A percentile compares a stretch with the other conserved stretches of the same genome.
phyloP scores from a whole-genome alignment of 2,797 vertebrate species.

The Muscicapa striata region DNA sequence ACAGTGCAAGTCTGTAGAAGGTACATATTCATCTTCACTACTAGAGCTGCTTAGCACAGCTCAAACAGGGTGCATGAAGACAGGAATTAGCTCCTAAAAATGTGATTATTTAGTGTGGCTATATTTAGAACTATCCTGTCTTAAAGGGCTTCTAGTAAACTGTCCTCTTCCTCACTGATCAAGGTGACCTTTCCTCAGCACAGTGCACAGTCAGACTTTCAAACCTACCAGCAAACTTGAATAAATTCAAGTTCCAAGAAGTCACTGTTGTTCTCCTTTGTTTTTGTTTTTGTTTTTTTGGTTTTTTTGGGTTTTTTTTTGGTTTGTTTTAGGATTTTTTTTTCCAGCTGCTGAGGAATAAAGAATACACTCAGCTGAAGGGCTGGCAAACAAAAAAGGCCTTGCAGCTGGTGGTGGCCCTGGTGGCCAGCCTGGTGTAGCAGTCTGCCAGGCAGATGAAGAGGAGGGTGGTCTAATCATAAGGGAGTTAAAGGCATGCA shows the following conservation, averaged over 20 bases:
- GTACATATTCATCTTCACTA: background rate
- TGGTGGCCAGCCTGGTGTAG: background rate
- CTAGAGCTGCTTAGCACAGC: background rate
- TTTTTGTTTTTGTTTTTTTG: background rate
- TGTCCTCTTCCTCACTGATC: rapidly evolving
- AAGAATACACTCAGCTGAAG: background rate
- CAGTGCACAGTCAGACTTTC: background rate
- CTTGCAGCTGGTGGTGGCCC: background rate
- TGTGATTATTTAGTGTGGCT: background rate
- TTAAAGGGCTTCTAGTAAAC: background rate
- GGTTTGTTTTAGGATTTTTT: background rate
- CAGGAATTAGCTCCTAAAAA: background rate
- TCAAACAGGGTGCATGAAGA: background rate
- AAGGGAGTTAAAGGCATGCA: background rate
- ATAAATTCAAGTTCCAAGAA: background rate
- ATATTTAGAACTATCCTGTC: background rate
- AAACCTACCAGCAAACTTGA: background rate
- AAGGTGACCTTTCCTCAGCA: background rate
- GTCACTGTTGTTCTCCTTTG: background rate
- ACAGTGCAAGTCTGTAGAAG: background rate
- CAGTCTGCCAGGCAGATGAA: conserved; percentile 19
- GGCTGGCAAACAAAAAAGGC: background rate
- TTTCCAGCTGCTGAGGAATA: background rate
- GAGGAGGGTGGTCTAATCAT: conserved; percentile 18
- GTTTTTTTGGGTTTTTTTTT: background rate